Base-by-base conservation (phyloP, 2,113 vertebrate genomes). In the Channa maculata region DNA sequence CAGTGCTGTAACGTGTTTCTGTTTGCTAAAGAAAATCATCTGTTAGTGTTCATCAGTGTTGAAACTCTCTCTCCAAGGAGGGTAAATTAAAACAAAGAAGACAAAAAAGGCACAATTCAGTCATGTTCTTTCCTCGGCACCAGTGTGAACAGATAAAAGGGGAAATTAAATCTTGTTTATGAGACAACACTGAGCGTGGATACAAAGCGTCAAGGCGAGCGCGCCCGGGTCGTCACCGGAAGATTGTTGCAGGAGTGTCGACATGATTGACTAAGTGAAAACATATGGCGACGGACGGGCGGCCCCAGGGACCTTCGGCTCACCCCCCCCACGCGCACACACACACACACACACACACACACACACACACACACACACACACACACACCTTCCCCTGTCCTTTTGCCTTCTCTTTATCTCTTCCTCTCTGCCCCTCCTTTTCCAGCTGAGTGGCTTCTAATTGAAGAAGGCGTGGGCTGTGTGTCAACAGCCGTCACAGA, bases 251-350 rank as follows among this genome's bases (percentile, higher is more conserved):
- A 86, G 74, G 55, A 84, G 78, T 81, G 83, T 85, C 57, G 81
- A 93, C 86, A 92, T 80, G 89, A 91, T 89, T 88, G 89, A 85
- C 87, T 93, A 92, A 94, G 90, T 92, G 91, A 82, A 91, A 92
- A 88, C 92, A 92, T 92, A 91, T 85, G 90, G 92, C 39, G 13
- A 55, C 59, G 71, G 70, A 68, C 49, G 24, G 33, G 75, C 50
- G 55, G 75, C 88, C 65, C 76, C 4, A 34, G 88, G 71, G 92
- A 91, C 79, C 59, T 55, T 61, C 43, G 3, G 5, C 80, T 67
- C 8, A 4, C n/a, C 44, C 36, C 11, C 63, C 24, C 63, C 10
- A 9, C 8, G 44, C 12, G 59, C 37, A 55, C 52, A 53, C 71
- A 43, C 15, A 12, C 33, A 3, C 12, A 43, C 15, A 12, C 33